These are phyloP conservation scores for Osmerus mordax DNA, from an alignment of 2,113 vertebrate genomes.

Conservation along the genomic window DNA sequence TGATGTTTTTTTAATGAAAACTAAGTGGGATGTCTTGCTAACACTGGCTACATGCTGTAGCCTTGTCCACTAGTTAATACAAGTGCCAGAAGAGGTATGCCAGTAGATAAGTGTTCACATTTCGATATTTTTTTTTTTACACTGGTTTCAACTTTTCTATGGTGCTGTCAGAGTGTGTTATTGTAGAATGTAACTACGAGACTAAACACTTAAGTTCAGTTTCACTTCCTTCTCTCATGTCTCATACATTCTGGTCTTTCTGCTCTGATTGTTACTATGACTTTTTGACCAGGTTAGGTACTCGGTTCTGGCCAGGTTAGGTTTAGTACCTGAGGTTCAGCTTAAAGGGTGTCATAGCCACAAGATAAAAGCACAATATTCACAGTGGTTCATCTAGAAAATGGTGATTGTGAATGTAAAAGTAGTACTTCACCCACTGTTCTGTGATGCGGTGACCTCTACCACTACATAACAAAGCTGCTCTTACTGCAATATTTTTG, in stretches of 20 bases:
- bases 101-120: slow-evolving; percentile 29
- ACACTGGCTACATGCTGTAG: slow-evolving; percentile 61
- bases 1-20: slow-evolving; percentile 32
- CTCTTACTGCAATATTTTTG: slow-evolving; percentile 73
- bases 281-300: background rate
- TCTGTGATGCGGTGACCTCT: slow-evolving; percentile 50
- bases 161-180: slow-evolving; percentile 52
- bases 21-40: slow-evolving; percentile 36
- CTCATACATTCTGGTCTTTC: slow-evolving; percentile 19
- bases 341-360: slow-evolving; percentile 1
- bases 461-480: slow-evolving; percentile 67
- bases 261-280: slow-evolving; percentile 30
- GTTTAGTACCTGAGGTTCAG: too few species aligned
- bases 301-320: too few species aligned
- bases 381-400: slow-evolving; percentile 23
- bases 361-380: slow-evolving; percentile 68
- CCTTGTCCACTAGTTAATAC: slow-evolving; percentile 58
- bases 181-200: slow-evolving; percentile 66
- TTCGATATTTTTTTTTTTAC: slow-evolving; percentile 26
- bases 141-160: slow-evolving; percentile 48
- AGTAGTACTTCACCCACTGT: background rate
- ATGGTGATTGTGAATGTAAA: too few species aligned
- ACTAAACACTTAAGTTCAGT: slow-evolving; percentile 46
- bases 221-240: slow-evolving; percentile 24
- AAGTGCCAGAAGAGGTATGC: slow-evolving; percentile 69